Evolutionary conservation across 2,797 vertebrate species (phyloP), one percentile per base, ranked within the genome.

Genomic region (Champsocephalus esox): DNA sequence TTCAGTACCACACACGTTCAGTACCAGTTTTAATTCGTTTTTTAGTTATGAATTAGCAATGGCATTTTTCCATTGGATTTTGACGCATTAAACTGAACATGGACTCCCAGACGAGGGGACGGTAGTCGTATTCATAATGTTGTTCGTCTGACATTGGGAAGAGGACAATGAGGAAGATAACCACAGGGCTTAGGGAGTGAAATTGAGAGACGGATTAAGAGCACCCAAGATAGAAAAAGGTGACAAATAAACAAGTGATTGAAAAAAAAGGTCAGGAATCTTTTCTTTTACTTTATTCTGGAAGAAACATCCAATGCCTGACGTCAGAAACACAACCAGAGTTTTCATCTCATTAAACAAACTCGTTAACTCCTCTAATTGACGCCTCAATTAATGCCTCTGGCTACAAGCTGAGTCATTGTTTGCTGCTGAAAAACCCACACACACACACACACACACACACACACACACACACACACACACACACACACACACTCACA

Each of bases 321-420:
- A 92, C 77, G 84, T 92, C 88, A 89, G 78, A 87, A 66, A 80
- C 82, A 81, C 78, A 79, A 84, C 64, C 79, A 56, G 74, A 54
- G 74, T 88, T 90, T 89, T 88, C 86, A 79, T 89, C 82, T 90
- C 90, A 91, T 93, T 91, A 87, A 90, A 86, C 89, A 92, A 90
- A 90, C 88, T 89, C 85, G 62, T 91, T 93, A 91, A 78, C 76
- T 79, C 59, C 58, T 81, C 89, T 92, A 91, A 93, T 88, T 92
- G 89, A 90, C 85, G 87, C 84, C 79, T 85, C 81, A 86, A 80
- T 89, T 85, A 86, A 83, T 43, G 86, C 89, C 87, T 81, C 75
- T 54, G 80, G 92, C 86, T 79, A 73, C 45, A 48, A 70, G 83
- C 70, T 86, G 87, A 90, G 67, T 92, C 89, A 89, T 45, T 84